These are phyloP conservation scores for Aspidiotus rigidus DNA, from an alignment of 2,888 invertebrate species.

Conservation along the genomic window DNA sequence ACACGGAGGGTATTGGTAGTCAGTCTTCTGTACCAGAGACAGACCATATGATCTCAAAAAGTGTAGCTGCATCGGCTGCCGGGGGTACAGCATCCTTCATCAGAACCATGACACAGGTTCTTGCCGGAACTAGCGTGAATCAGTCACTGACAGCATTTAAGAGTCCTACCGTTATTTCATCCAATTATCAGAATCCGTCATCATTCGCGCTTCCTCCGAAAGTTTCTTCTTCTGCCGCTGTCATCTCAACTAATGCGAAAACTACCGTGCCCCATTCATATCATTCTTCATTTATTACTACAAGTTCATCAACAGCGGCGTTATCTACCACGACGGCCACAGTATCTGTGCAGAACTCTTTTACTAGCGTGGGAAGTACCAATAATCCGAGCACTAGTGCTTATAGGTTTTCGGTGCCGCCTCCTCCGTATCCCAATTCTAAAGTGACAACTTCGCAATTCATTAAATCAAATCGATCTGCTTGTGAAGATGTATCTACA, in stretches of 20 bases:
- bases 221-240: slow-evolving; percentile 39
- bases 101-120: slow-evolving; percentile 30
- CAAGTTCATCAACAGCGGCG: slow-evolving; percentile 79
- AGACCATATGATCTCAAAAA: slow-evolving; percentile 35
- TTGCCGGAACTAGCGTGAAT: slow-evolving; percentile 15
- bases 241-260: slow-evolving; percentile 36
- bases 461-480: neutral
- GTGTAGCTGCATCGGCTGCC: slow-evolving; percentile 32
- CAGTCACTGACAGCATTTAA: slow-evolving; percentile 40
- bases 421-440: slow-evolving; percentile 39
- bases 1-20: slow-evolving; percentile 38
- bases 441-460: slow-evolving; percentile 12
- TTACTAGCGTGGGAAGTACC: neutral
- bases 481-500: slow-evolving; percentile 7
- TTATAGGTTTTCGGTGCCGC: slow-evolving; percentile 35
- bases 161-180: slow-evolving; percentile 65
- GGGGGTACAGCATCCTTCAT: slow-evolving; percentile 39
- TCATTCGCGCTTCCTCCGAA: slow-evolving; percentile 33
- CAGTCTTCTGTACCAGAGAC: slow-evolving; percentile 30
- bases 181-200: neutral
- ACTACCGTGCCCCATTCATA: slow-evolving; percentile 31
- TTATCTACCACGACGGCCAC: slow-evolving; percentile 54
- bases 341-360: slow-evolving; percentile 8
- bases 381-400: slow-evolving; percentile 57
- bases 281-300: slow-evolving; percentile 66